Evolutionary conservation across 2,888 invertebrate species (phyloP).

Genomic region (Sceliomorpha sp.): DNA sequence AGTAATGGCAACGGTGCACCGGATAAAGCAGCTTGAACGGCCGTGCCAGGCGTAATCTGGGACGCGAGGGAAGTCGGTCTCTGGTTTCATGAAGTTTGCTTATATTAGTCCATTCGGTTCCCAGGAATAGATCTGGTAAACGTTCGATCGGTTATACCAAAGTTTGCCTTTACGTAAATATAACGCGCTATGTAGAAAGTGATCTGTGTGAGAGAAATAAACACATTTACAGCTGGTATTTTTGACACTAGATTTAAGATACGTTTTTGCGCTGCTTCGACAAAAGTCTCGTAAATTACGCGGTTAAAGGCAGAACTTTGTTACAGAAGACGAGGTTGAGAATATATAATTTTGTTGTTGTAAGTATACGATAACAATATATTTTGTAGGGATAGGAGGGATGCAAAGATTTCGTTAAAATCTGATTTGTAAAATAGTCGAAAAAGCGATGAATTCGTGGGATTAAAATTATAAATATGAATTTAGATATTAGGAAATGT

Average conservation of each 20-base stretch:
- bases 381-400: no score
- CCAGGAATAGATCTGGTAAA: slow-evolving; percentile 76
- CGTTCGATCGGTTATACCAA: slow-evolving; percentile 59
- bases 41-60: slow-evolving; percentile 42
- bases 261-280: slow-evolving; percentile 15
- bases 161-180: slow-evolving; percentile 42
- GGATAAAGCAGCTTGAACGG: slow-evolving; percentile 48
- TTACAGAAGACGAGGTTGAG: no score
- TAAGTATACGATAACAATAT: no score
- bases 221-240: slow-evolving; percentile 14
- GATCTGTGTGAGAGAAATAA: slow-evolving; percentile 27
- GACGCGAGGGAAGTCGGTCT: slow-evolving; percentile 43
- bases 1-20: slow-evolving; percentile 43
- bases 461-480: neutral
- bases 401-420: no score
- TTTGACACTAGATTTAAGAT: no score
- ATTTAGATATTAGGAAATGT: no score
- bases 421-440: no score
- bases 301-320: no score
- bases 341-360: no score
- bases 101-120: slow-evolving; percentile 62
- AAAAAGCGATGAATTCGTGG: slow-evolving; percentile 4
- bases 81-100: slow-evolving; percentile 57
- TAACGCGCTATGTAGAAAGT: slow-evolving; percentile 31
- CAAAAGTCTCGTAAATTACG: no score